Evolutionary conservation across 2,888 invertebrate genomes (phyloP), one percentile per base, ranked within the genome.

Genomic region (Periphyllus acericola): DNA sequence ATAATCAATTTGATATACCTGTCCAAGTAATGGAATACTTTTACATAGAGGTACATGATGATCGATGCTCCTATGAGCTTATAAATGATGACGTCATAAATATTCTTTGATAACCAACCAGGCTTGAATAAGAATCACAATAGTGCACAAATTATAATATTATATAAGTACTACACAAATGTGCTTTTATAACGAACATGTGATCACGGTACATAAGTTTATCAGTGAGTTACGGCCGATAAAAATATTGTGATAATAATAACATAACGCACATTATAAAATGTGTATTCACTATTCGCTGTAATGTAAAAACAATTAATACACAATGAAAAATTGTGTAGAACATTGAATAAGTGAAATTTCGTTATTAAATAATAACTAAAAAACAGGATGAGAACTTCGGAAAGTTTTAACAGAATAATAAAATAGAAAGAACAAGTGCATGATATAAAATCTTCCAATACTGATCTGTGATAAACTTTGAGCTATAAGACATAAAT

Each of bases 81-180:
- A 71, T 25, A 60, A 60, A 25, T 60, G 0, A 60, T 72, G 71
- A 82, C 82, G 82, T 82, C 82, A 72, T 72, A 66, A 36, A 80
- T 66, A 72, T 17, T 52, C n/a, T 34, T 72, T 25, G 52, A 82
- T 82, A 82, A 72, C 72, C 25, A 72, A 71, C 46, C 46, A 46
- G 11, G 11, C 46, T 1, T 72, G 52, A 34, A 82, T 71, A 32
- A 71, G 3, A 71, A 71, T 4, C 29, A 71, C 11, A 14, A 32
- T 32, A 29, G 71, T 71, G 14, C 14, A 46, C 46, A 46, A 46
- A 14, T 46, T 71, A 32, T 66, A 3, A 66, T 29, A 68, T 60
- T 68, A 68, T 29, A 1, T n/a, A 71, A 71, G 29, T 71, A 17
- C 32, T 71, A 11, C 32, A 71, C 29, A 71, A 17, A 29, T 46